Evolutionary conservation across 2,888 invertebrate species (phyloP), one percentile per base, ranked within the genome.

Genomic region (Cryptocheilus praepositus): DNA sequence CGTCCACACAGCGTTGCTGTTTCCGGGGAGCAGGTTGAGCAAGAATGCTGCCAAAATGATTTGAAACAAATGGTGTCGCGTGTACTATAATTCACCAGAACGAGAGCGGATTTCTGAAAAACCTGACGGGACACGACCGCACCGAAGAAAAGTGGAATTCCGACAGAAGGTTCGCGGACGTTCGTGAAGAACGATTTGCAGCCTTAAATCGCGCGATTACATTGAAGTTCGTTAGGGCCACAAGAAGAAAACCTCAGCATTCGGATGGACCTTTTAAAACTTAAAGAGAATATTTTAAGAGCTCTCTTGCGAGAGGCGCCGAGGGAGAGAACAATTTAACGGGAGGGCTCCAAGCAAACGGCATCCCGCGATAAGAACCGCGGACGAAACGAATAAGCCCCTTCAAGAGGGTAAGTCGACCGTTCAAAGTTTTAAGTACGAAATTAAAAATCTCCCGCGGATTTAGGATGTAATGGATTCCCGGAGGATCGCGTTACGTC

Each of bases 321-420:
- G 54, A 63, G 44, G n/a, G 22, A 49, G 51, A 57, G 51, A 68
- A 55, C 8, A 61, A 64, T 11, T 64, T 44, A 13, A 25, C 22
- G 51, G 25, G 18, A 21, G 18, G n/a, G 11, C 55, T 55, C 18
- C 16, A 0, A 11, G 59, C 44, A 36, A 45, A 59, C 59, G 22
- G 22, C 49, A 49, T 46, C 3, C 25, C 36, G 28, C 51, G 59
- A 59, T 59, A 49, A 59, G 25, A n/a, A 28, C 16, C 28, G 49
- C 22, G 59, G 62, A 59, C 36, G 51, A 71, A 73, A 28, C 49
- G 45, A 52, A 59, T 64, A 56, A 63, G 44, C 61, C 61, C 62
- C 53, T 64, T 56, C 61, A 22, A 22, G 18, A 52, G 56, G 19
- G 44, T 53, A 53, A 45, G 18, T 19, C 18, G 56, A n/a, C 19